Conservation (phyloP, 2,888 invertebrate species). For the Tipula confusa region DNA sequence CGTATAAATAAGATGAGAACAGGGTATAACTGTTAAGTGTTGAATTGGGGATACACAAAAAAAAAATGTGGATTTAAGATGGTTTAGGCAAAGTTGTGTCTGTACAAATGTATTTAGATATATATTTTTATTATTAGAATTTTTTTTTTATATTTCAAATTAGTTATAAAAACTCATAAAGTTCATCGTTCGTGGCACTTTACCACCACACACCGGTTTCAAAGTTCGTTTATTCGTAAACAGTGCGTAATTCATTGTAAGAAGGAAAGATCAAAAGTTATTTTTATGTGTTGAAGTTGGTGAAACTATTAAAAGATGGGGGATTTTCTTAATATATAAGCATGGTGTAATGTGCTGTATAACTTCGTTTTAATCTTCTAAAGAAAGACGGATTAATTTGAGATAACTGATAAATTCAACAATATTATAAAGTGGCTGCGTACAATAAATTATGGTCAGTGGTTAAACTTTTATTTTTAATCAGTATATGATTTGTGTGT, state of each 20-base stretch:
- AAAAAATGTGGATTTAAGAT: not conserved
- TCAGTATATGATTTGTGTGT: too few species aligned
- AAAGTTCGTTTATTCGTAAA: not conserved
- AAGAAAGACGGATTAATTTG: not conserved
- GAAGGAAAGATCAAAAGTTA: not conserved
- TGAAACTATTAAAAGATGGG: not conserved
- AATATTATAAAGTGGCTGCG: not conserved
- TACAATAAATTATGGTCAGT: too few species aligned
- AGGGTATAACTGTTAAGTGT: not conserved
- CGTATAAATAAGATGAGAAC: not conserved
- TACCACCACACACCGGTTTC: not conserved
- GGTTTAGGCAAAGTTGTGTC: not conserved
- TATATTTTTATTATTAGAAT: not conserved
- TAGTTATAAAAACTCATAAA: not conserved
- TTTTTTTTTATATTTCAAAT: not conserved
- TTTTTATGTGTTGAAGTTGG: not conserved
- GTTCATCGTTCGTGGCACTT: not conserved
- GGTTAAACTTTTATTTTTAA: too few species aligned
- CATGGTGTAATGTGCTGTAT: not conserved
- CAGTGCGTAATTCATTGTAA: too few species aligned
- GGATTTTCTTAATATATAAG: not conserved
- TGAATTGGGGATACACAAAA: not conserved
- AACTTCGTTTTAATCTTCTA: not conserved
- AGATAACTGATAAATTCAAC: not conserved
- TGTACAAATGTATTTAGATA: not conserved